Base-by-base conservation (phyloP, 2,113 vertebrate species). In the Vireo altiloquus region DNA sequence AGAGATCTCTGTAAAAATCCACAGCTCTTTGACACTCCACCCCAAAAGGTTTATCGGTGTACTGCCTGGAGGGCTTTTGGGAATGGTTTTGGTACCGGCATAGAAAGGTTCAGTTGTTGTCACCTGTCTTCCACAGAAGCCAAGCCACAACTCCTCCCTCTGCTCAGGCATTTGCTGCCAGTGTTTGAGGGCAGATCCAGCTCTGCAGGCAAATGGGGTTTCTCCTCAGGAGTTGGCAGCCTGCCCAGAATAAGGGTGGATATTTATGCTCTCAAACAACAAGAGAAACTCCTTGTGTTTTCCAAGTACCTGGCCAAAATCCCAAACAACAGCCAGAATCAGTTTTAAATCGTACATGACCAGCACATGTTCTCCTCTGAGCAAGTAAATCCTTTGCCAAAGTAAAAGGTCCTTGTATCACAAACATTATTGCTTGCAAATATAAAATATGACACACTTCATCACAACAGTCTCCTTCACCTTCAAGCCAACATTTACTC, bases 171-270 rank as follows among this genome's bases (percentile, higher is more conserved):
- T 85, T 86, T 86, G 79, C 71, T 86, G 75, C 24, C 72, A 77
- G 60, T 27, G 22, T 74, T 78, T 59, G 44, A 83, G 76, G 35
- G 81, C 78, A 92, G 63, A 81, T 59, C 47, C 72, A 54, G 40
- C 78, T 82, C 71, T 60, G 82, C 59, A 94, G 79, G 61, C 76
- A 82, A 85, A 72, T 3, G 4, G 37, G 37, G 59, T 39, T 95
- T 91, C 93, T 91, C 84, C 70, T 61, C 66, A 59, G 91, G 93
- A 90, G 88, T 0, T 88, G 84, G 89, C 87, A 90, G 87, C 66
- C 92, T 97, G 87, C 92, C 94, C 78, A 95, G 82, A 94, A 50
- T 0, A 3, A 65, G 42, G 23, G 61, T 17, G 74, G 71, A 22
- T 85, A 95, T 86, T 95, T 83, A 57, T 22, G 39, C 54, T 31